A percentile compares a stretch with the other conserved stretches of the same genome.
Evolutionary conservation across 2,797 vertebrate genomes (phyloP).

Genomic region (Spinibarbus caldwelli): DNA sequence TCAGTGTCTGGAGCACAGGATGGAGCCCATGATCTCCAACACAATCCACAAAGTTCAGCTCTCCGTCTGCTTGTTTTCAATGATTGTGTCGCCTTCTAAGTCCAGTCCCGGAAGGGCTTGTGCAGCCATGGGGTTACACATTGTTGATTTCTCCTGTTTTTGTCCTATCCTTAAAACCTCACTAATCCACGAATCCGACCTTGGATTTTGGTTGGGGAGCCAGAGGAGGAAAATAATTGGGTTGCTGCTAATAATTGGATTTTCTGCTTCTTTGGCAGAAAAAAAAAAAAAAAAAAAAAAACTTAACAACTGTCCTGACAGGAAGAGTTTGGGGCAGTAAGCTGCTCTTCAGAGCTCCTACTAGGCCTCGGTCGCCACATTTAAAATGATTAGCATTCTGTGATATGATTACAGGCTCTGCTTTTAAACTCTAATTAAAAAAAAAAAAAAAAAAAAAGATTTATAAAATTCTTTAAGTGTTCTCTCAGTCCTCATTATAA

Average conservation of each 20-base stretch:
- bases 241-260: conserved; percentile 87
- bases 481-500: conserved; percentile 75
- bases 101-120: conserved; percentile 75
- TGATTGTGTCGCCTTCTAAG: conserved; percentile 77
- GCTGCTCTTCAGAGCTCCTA: conserved; percentile 67
- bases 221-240: conserved; percentile 82
- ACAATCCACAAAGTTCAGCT: conserved; percentile 38
- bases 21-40: conserved; percentile 55
- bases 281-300: too few species aligned
- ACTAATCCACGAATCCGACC: conserved; percentile 83
- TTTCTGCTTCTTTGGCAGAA: conserved; percentile 79
- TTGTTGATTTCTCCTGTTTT: conserved; percentile 75
- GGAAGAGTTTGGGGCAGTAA: conserved; percentile 67
- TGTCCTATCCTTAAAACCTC: conserved; percentile 77
- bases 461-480: conserved; percentile 73
- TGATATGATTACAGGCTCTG: conserved; percentile 71
- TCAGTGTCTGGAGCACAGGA: conserved; percentile 67
- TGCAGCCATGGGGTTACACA: conserved; percentile 71
- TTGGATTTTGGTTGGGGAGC: conserved; percentile 79
- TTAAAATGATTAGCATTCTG: conserved; percentile 80
- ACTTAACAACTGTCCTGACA: conserved; percentile 72
- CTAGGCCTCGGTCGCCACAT: conserved; percentile 66
- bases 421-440: conserved; percentile 64
- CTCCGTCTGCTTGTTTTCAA: conserved; percentile 57
- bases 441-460: conserved; percentile 54